phyloP scores from a whole-genome alignment of 1,140 invertebrate genomes.

The Heliothis subflexa region DNA sequence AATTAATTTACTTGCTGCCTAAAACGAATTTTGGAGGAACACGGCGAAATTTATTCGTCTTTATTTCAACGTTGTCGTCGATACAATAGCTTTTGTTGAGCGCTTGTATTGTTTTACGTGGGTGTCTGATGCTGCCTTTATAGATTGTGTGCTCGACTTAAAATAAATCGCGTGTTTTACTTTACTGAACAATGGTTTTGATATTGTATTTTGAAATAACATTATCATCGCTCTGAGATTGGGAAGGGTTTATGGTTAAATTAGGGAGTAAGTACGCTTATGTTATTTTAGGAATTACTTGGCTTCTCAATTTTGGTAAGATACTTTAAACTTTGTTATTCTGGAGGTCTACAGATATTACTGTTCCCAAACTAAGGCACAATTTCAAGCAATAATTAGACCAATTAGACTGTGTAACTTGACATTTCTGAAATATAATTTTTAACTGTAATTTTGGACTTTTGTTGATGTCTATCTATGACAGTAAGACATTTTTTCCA shows the following conservation, averaged over 20 bases:
- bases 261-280: not conserved
- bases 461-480: no score
- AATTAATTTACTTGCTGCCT: slow-evolving; percentile 50
- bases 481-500: no score
- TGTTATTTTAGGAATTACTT: no score
- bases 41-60: slow-evolving; percentile 43
- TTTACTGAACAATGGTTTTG: not conserved
- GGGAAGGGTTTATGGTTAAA: not conserved
- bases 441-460: no score
- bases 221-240: not conserved
- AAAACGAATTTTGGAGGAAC: slow-evolving; percentile 44
- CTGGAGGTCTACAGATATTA: no score
- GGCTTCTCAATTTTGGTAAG: no score
- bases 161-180: slow-evolving; percentile 26
- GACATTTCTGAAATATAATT: no score
- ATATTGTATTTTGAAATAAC: slow-evolving; percentile 21
- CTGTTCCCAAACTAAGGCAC: no score
- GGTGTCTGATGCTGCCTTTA: slow-evolving; percentile 29
- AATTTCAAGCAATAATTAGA: no score
- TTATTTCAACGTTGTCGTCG: slow-evolving; percentile 43
- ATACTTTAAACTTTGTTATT: no score
- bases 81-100: slow-evolving; percentile 46
- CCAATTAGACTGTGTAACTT: no score
- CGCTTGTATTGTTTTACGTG: slow-evolving; percentile 27
- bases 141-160: slow-evolving; percentile 22